phyloP scores from a whole-genome alignment of 2,113 vertebrate species.

The Muntiacus reevesi region DNA sequence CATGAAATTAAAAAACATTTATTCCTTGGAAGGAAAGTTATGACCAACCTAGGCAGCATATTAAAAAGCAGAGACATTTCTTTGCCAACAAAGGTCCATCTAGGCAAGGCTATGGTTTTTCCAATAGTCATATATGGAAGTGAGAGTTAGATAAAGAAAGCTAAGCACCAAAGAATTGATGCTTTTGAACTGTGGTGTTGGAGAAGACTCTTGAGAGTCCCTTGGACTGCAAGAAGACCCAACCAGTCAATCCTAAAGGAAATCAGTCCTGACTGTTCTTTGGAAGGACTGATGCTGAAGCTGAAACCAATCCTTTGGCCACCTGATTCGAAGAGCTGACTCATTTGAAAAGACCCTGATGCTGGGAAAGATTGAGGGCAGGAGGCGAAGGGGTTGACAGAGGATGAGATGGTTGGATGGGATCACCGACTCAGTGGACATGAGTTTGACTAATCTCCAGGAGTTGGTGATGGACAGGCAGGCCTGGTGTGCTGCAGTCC shows the following conservation, averaged over 20 bases:
- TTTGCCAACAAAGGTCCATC: background rate
- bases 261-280: background rate
- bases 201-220: background rate
- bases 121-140: background rate
- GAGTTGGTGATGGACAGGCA: background rate
- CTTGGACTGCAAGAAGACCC: background rate
- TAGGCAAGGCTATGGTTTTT: background rate
- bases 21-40: background rate
- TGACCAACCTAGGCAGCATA: background rate
- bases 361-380: rapidly evolving
- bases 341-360: background rate
- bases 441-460: background rate
- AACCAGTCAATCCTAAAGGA: background rate
- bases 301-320: background rate
- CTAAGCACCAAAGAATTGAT: background rate
- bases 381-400: background rate
- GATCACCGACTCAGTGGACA: background rate
- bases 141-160: background rate
- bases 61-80: background rate
- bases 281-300: background rate
- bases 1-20: background rate
- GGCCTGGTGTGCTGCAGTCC: background rate
- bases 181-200: background rate
- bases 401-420: background rate
- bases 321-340: background rate